Evolutionary conservation across 2,797 vertebrate genomes (phyloP).

Genomic region (Semotilus atromaculatus): DNA sequence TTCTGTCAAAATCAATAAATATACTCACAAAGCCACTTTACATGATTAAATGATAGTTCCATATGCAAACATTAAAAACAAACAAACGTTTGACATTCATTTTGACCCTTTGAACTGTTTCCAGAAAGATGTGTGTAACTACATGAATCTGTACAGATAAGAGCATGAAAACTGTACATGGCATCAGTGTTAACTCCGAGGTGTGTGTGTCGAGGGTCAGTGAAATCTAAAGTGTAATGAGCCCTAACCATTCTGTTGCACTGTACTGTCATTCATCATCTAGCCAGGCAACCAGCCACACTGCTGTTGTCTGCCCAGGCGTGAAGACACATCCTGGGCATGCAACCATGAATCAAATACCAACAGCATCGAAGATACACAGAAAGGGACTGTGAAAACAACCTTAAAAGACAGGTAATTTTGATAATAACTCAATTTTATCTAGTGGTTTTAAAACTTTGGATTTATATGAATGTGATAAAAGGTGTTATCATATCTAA

Average conservation of each 20-base stretch:
- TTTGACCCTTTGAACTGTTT: neutral
- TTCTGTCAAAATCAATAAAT: neutral
- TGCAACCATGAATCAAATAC: slow-evolving; percentile 25
- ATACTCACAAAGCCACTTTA: neutral
- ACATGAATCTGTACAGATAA: slow-evolving; percentile 20
- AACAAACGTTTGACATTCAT: neutral
- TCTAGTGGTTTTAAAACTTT: neutral
- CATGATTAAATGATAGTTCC: neutral
- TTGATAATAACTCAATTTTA: neutral
- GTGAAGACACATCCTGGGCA: slow-evolving; percentile 43
- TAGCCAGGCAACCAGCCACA: slow-evolving; percentile 36
- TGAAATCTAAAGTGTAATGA: slow-evolving; percentile 42
- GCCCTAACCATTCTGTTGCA: slow-evolving; percentile 37
- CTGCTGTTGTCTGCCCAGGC: slow-evolving; percentile 33
- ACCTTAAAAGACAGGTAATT: neutral
- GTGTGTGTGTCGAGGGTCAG: slow-evolving; percentile 20
- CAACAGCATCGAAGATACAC: slow-evolving; percentile 9
- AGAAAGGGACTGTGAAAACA: slow-evolving; percentile 9
- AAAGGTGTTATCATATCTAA: neutral
- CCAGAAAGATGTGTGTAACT: neutral
- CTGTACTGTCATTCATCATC: slow-evolving; percentile 51
- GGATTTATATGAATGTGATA: neutral
- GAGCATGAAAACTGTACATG: neutral
- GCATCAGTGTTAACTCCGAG: slow-evolving; percentile 1
- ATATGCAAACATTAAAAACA: neutral